Percentiles rank a stretch among this genome's conserved stretches.
Evolutionary conservation across 2,113 vertebrate genomes (phyloP).

Genomic region (Chunga burmeisteri): DNA sequence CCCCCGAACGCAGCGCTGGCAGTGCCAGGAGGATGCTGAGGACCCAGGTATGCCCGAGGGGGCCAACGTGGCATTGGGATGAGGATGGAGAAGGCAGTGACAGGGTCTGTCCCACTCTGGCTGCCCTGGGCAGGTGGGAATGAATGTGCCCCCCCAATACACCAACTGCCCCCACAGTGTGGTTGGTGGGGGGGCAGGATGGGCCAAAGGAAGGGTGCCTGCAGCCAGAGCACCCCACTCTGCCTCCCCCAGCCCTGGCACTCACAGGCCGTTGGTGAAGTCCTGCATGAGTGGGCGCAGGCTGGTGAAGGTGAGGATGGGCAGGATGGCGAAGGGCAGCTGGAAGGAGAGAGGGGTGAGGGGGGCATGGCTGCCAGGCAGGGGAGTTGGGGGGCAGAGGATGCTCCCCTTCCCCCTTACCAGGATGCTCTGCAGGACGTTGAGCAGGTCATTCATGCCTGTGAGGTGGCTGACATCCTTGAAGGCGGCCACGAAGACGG

Average conservation of each 20-base stretch:
- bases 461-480: constrained; percentile 73
- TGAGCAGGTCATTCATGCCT: constrained; percentile 78
- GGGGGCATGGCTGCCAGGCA: fast-evolving
- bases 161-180: not conserved
- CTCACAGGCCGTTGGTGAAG: constrained; percentile 77
- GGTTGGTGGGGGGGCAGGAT: not conserved
- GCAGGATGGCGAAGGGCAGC: constrained; percentile 79
- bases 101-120: fast-evolving
- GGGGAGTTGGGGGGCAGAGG: not conserved
- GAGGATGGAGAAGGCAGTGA: not conserved
- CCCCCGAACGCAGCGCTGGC: not conserved
- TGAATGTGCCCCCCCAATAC: not conserved
- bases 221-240: not conserved
- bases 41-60: not conserved
- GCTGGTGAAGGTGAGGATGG: constrained; percentile 82
- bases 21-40: not conserved
- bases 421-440: constrained; percentile 81
- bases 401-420: constrained; percentile 32
- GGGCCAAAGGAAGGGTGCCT: not conserved
- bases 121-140: not conserved
- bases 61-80: fast-evolving
- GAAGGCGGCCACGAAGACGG: constrained; percentile 73
- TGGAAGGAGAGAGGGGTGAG: constrained; percentile 1
- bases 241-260: not conserved
- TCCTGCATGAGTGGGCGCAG: constrained; percentile 76